phyloP scores from a whole-genome alignment of 2,888 invertebrate genomes.

The Cosmia pyralina region DNA sequence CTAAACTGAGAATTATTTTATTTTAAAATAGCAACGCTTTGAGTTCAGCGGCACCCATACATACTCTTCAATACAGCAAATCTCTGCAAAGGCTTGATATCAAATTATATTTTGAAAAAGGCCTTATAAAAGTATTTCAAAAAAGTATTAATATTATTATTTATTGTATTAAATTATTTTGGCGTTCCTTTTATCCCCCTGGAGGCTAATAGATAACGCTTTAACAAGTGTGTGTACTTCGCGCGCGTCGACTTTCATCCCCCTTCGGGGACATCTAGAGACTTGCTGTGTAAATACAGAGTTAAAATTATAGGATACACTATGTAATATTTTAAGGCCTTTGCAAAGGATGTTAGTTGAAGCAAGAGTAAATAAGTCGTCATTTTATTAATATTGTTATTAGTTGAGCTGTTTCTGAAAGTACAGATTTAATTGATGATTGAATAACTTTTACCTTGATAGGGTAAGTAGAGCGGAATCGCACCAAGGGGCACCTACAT shows the following conservation, averaged over 20 bases:
- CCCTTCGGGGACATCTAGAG: constrained; percentile 9
- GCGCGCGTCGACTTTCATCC: constrained; percentile 11
- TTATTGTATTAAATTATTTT: no score
- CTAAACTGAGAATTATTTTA: neutral
- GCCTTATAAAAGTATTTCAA: no score
- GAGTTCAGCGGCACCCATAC: neutral
- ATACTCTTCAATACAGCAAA: neutral
- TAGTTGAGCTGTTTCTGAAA: neutral
- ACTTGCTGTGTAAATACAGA: constrained; percentile 29
- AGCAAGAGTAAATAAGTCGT: constrained; percentile 8
- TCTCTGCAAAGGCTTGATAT: neutral
- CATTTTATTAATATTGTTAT: neutral
- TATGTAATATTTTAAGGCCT: constrained; percentile 10
- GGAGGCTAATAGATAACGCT: constrained; percentile 22
- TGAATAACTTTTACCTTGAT: neutral
- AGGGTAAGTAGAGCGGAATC: no score
- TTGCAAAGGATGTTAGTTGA: constrained; percentile 9
- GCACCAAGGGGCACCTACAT: no score
- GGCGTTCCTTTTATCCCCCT: no score
- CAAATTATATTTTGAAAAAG: no score
- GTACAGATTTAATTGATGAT: neutral
- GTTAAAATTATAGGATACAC: constrained; percentile 24
- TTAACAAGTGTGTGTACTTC: constrained; percentile 48
- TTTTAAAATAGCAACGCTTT: no score
- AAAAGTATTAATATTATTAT: no score